Evolutionary conservation across 2,888 invertebrate genomes (phyloP).

Genomic region (Pollenia angustigena): DNA sequence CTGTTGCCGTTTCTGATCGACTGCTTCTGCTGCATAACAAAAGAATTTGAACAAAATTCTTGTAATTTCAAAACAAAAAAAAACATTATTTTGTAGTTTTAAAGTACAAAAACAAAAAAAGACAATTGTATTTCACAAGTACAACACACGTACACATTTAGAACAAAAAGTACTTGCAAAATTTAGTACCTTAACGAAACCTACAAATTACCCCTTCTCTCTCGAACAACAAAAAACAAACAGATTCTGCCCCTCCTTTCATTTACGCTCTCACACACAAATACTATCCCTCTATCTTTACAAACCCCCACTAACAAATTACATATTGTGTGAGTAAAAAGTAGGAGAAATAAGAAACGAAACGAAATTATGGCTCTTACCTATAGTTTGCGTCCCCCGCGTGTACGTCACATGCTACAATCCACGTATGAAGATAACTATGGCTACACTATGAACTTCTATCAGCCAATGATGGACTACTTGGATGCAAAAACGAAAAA

Average conservation of each 20-base stretch:
- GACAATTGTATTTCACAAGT: constrained; percentile 51
- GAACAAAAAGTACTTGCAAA: constrained; percentile 19
- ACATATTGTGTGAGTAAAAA: constrained; percentile 34
- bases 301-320: not conserved
- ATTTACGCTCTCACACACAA: constrained; percentile 4
- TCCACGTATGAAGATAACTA: constrained; percentile 92
- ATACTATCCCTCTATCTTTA: constrained; percentile 2
- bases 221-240: not conserved
- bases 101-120: constrained; percentile 49
- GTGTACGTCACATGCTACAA: constrained; percentile 79
- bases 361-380: constrained; percentile 81
- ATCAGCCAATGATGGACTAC: constrained; percentile 95
- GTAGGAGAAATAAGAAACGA: constrained; percentile 33
- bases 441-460: constrained; percentile 92
- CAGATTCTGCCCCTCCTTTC: constrained; percentile 61
- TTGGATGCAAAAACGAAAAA: constrained; percentile 88
- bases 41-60: constrained; percentile 46
- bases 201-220: constrained; percentile 48
- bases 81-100: constrained; percentile 60
- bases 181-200: constrained; percentile 48
- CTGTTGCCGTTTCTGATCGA: constrained; percentile 40
- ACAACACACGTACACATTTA: constrained; percentile 47
- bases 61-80: constrained; percentile 6
- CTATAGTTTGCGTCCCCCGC: constrained; percentile 80
- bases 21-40: constrained; percentile 49